A percentile compares a stretch with the other conserved stretches of the same genome.
These are phyloP conservation scores for Sitta europaea DNA, from an alignment of 2,113 vertebrate genomes.

Conservation along the genomic window DNA sequence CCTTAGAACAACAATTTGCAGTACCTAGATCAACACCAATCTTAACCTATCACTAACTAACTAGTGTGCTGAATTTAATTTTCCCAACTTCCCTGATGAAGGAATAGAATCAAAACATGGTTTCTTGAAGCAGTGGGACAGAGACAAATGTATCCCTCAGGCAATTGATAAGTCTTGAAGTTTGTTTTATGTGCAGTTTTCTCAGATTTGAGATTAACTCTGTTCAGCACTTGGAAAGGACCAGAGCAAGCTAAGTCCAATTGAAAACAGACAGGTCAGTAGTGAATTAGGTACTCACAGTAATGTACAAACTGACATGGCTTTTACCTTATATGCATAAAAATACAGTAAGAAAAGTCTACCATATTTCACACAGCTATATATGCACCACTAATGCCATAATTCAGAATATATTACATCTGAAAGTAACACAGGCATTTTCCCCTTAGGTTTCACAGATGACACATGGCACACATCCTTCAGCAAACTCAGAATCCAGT, in stretches of 20 bases:
- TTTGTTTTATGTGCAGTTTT: neutral
- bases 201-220: neutral
- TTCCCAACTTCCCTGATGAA: neutral
- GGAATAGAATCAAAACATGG: neutral
- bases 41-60: neutral
- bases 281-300: neutral
- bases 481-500: neutral
- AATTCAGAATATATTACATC: neutral
- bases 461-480: neutral
- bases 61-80: neutral
- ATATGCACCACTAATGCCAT: neutral
- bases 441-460: neutral
- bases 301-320: neutral
- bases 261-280: neutral
- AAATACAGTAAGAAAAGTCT: neutral
- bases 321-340: neutral
- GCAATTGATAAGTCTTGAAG: fast-evolving
- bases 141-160: neutral
- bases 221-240: neutral
- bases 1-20: neutral
- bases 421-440: neutral
- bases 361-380: neutral
- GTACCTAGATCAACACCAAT: neutral
- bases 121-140: neutral
- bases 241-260: neutral